Conservation (phyloP, 2,888 invertebrate genomes). For the Xanthorhoe designata region DNA sequence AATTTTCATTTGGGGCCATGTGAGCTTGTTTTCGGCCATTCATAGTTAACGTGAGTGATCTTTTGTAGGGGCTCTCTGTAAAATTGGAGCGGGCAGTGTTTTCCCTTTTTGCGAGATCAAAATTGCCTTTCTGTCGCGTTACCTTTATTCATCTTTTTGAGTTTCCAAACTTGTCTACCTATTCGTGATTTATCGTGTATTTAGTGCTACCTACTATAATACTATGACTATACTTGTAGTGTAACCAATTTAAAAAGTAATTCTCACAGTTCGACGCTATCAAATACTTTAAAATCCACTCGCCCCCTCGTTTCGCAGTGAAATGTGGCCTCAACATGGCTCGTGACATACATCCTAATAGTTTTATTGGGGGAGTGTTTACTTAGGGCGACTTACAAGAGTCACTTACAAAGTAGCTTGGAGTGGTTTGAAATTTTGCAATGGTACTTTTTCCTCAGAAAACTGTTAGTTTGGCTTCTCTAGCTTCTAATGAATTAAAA, state of each 20-base stretch:
- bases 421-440: conserved; percentile 23
- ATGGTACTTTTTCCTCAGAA: conserved; percentile 4
- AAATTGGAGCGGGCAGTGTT: conserved; percentile 79
- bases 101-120: conserved; percentile 77
- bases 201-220: too few relatives aligned
- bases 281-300: conserved; percentile 63
- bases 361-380: conserved; percentile 62
- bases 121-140: conserved; percentile 65
- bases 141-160: conserved; percentile 37
- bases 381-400: conserved; percentile 45
- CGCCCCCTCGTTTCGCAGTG: conserved; percentile 60
- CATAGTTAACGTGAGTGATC: conserved; percentile 84
- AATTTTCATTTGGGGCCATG: conserved; percentile 77
- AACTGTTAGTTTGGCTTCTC: not conserved
- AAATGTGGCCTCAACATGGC: conserved; percentile 62
- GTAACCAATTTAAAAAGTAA: conserved; percentile 40
- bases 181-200: conserved; percentile 6
- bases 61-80: conserved; percentile 82
- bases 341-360: conserved; percentile 82
- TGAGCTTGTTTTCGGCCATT: conserved; percentile 79
- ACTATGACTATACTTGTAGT: not conserved
- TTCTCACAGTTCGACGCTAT: conserved; percentile 41
- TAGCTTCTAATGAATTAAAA: too few relatives aligned
- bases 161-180: conserved; percentile 12
- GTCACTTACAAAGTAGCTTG: conserved; percentile 39